These are phyloP conservation scores for Plectrocnemia conspersa DNA, from an alignment of 1,140 invertebrate genomes.

Conservation along the genomic window DNA sequence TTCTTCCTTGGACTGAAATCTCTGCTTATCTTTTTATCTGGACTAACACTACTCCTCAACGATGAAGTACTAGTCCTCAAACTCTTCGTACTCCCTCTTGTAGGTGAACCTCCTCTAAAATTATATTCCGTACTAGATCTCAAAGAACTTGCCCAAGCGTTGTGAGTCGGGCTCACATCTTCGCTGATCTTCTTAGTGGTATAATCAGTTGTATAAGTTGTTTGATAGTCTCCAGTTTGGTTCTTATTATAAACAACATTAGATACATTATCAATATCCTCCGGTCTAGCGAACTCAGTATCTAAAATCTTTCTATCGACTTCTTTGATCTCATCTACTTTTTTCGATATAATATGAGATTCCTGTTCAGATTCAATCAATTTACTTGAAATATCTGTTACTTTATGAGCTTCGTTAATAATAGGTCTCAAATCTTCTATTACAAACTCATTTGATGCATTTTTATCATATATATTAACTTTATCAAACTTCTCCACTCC, in stretches of 20 bases:
- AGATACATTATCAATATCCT: slow-evolving; percentile 31
- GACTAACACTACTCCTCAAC: slow-evolving; percentile 51
- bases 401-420: too few relatives aligned
- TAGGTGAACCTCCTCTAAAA: slow-evolving; percentile 46
- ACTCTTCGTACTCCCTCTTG: slow-evolving; percentile 44
- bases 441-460: too few relatives aligned
- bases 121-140: slow-evolving; percentile 58
- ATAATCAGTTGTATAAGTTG: slow-evolving; percentile 57
- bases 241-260: slow-evolving; percentile 12
- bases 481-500: too few relatives aligned
- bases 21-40: slow-evolving; percentile 46
- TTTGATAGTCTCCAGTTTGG: slow-evolving; percentile 47
- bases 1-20: slow-evolving; percentile 12
- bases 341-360: too few relatives aligned
- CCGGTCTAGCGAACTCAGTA: slow-evolving; percentile 20
- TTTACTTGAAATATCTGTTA: too few relatives aligned
- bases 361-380: too few relatives aligned
- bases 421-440: too few relatives aligned
- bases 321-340: slow-evolving; percentile 12
- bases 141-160: slow-evolving; percentile 65
- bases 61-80: slow-evolving; percentile 47
- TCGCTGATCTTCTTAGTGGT: slow-evolving; percentile 55
- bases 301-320: slow-evolving; percentile 24
- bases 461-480: too few relatives aligned
- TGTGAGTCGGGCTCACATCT: slow-evolving; percentile 62